A percentile compares a stretch with the other conserved stretches of the same genome.
These are phyloP conservation scores for Scaeva pyrastri DNA, from an alignment of 2,888 invertebrate genomes.

Conservation along the genomic window DNA sequence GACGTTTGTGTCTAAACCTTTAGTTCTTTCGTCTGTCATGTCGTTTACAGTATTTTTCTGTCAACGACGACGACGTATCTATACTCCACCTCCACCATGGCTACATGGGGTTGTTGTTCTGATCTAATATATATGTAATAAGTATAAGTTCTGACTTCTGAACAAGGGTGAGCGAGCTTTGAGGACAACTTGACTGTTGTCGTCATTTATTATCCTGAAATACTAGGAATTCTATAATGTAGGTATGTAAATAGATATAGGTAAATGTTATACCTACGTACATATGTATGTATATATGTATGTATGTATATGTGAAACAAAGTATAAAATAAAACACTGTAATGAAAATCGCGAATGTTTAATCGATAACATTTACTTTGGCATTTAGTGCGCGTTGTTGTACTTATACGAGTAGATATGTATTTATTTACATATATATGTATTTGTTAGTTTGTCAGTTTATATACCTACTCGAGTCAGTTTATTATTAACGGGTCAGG, in stretches of 20 bases:
- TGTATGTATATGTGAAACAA: background rate
- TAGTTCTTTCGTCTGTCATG: slow-evolving; percentile 24
- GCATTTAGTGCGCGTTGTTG: slow-evolving; percentile 48
- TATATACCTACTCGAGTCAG: slow-evolving; percentile 7
- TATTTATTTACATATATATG: background rate
- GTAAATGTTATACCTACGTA: background rate
- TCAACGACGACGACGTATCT: slow-evolving; percentile 2
- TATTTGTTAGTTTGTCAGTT: slow-evolving; percentile 44
- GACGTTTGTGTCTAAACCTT: slow-evolving; percentile 61
- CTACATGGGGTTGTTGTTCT: slow-evolving; percentile 51
- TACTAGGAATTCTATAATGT: slow-evolving; percentile 40
- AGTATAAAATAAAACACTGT: slow-evolving; percentile 71
- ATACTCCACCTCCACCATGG: slow-evolving; percentile 8
- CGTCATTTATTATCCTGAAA: slow-evolving; percentile 74
- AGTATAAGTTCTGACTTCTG: slow-evolving; percentile 15
- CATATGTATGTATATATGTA: no score
- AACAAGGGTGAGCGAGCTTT: slow-evolving; percentile 61
- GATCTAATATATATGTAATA: slow-evolving; percentile 11
- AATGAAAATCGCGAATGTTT: slow-evolving; percentile 76
- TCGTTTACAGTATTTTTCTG: background rate
- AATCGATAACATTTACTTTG: slow-evolving; percentile 75
- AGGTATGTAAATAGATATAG: background rate
- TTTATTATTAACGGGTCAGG: slow-evolving; percentile 70
- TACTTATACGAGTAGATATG: background rate
- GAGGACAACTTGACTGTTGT: slow-evolving; percentile 75